Percentiles rank a stretch among this genome's conserved stretches.
Evolutionary conservation across 2,888 invertebrate species (phyloP).

Genomic region (Pammene aurita): DNA sequence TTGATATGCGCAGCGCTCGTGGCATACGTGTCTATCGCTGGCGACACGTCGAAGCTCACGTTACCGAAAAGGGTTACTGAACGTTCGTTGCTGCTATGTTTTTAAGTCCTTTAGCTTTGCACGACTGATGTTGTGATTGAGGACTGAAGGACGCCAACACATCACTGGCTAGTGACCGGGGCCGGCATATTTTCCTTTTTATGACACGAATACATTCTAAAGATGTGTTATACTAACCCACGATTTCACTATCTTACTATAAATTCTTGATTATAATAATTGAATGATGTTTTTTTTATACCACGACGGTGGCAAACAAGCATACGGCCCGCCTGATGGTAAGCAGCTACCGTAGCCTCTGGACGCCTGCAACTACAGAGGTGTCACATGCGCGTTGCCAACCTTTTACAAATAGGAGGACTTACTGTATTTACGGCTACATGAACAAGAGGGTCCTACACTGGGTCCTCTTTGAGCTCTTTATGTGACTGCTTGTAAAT

Average conservation of each 20-base stretch:
- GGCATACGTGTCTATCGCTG: constrained; percentile 65
- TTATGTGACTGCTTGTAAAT: no score
- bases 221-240: neutral
- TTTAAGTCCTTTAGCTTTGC: constrained; percentile 5
- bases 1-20: constrained; percentile 71
- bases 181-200: constrained; percentile 30
- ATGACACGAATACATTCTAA: constrained; percentile 9
- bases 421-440: no score
- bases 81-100: neutral
- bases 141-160: constrained; percentile 25
- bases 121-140: constrained; percentile 15
- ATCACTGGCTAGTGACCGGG: constrained; percentile 12
- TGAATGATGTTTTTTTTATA: no score
- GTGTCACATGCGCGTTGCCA: no score
- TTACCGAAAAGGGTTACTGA: neutral
- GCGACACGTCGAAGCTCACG: constrained; percentile 51
- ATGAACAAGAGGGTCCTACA: no score
- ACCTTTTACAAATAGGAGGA: no score
- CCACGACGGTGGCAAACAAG: no score
- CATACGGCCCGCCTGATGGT: no score
- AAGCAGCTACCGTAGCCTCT: no score
- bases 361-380: no score
- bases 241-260: neutral
- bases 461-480: no score
- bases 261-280: neutral